Evolutionary conservation across 2,113 vertebrate species (phyloP).

Genomic region (Gambusia holbrooki): DNA sequence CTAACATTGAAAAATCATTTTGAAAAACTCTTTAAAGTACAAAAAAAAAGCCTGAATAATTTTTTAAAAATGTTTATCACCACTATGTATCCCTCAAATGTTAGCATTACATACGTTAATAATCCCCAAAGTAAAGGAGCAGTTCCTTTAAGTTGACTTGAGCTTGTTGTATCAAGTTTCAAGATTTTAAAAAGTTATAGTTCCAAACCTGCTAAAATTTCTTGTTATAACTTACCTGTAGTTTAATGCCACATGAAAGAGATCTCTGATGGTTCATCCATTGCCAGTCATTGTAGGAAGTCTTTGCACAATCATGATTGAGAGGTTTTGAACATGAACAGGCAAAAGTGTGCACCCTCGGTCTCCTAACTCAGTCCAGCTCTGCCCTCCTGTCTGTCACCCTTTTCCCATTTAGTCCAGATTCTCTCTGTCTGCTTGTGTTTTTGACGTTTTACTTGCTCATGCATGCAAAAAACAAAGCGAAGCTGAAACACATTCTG

Average conservation of each 20-base stretch:
- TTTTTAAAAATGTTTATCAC: no score
- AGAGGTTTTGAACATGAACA: conserved; percentile 5
- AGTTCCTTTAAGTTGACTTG: neutral
- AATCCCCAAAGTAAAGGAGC: no score
- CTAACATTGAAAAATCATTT: neutral
- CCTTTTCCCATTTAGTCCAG: conserved; percentile 3
- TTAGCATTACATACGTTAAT: no score
- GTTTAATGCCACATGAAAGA: neutral
- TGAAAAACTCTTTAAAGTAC: no score
- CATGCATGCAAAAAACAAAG: conserved; percentile 5
- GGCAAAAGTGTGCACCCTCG: conserved; percentile 10
- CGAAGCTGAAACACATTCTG: conserved; percentile 21
- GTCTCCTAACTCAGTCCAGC: conserved; percentile 15
- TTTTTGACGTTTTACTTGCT: neutral
- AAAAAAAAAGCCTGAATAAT: no score
- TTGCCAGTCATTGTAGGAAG: neutral
- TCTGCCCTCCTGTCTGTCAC: conserved; percentile 14
- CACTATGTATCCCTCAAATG: no score
- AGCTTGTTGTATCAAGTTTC: neutral
- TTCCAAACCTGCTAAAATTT: neutral
- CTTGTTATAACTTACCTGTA: no score
- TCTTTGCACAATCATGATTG: conserved; percentile 6
- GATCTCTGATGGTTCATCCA: neutral
- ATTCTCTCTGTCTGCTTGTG: conserved; percentile 1
- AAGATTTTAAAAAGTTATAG: neutral